Conservation (phyloP, 92 coral and sea anemone genomes). For the Paramuricea clavata region DNA sequence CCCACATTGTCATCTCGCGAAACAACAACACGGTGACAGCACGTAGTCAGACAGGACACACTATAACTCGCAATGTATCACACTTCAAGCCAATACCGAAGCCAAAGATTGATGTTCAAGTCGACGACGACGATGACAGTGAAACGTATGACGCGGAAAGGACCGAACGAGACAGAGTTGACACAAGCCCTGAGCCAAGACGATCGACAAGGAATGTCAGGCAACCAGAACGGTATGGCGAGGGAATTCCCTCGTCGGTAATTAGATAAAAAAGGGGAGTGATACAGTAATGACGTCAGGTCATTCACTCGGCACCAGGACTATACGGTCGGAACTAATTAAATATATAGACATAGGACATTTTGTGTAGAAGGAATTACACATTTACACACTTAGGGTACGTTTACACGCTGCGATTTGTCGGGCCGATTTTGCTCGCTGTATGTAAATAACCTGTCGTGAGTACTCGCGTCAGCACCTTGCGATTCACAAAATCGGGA, state of each 20-base stretch:
- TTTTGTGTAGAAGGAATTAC: no score
- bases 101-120: not conserved
- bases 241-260: conserved; percentile 8
- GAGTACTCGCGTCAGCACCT: no score
- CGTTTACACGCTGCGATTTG: no score
- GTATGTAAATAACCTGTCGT: no score
- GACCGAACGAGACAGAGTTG: not conserved
- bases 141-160: not conserved
- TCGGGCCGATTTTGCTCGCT: no score
- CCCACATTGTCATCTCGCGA: not conserved
- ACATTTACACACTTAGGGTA: no score
- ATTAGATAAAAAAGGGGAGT: not conserved
- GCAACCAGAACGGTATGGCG: not conserved
- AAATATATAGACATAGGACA: no score
- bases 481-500: no score
- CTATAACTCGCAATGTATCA: not conserved
- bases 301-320: not conserved
- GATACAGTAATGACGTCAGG: not conserved
- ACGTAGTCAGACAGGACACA: not conserved
- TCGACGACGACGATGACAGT: not conserved
- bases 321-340: no score
- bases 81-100: not conserved
- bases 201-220: not conserved
- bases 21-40: not conserved
- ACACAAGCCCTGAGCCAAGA: no score